Base-by-base conservation (phyloP, 2,888 invertebrate species). In the Pristionchus entomophagus region DNA sequence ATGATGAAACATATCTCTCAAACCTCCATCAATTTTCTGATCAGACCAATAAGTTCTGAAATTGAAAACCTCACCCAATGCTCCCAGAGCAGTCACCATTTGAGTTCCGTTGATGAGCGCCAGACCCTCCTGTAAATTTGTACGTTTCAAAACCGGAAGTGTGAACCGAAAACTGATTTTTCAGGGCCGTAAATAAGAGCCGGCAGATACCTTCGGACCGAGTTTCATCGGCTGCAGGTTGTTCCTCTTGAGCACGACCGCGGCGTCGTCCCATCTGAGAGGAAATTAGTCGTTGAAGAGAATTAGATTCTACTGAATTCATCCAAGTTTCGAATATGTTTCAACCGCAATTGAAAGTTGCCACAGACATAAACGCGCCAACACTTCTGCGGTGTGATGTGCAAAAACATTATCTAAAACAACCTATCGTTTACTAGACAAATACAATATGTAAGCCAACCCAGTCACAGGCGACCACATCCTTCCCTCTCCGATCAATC, bases 81-180 rank as follows among this genome's bases (percentile, higher is more conserved):
- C 95, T 59, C 96, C 96, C 35, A 96, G 93, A 17, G 95, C 95
- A 17, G 96, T 95, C 77, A 96, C 96, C 88, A 96, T 94, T 91
- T 96, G 96, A 19, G 96, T 96, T 59, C 96, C 96, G 93, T 96
- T 96, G 90, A 96, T 95, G 87, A 96, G 93, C 0, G 95, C 95
- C 35, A 96, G 91, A 2, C 95, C 96, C 93, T 96, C 96, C 73
- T 73, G 41, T 0, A 35, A 73, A 12, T 10, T 73, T 26, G 8
- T 3, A 22, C 1, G 17, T 65, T 17, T 26, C 2, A 3, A 29
- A 59, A 26, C 59, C 59, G 59, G 59, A 59, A 59, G 29, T 26
- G 26, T 26, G 45, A 45, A 45, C 45, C 45, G 45, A 14, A 45
- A 45, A 14, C 14, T 10, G 45, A 45, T 59, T 6, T 59, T 12